These are phyloP conservation scores for Poeciliopsis prolifica DNA, from an alignment of 2,113 vertebrate genomes.

Conservation along the genomic window DNA sequence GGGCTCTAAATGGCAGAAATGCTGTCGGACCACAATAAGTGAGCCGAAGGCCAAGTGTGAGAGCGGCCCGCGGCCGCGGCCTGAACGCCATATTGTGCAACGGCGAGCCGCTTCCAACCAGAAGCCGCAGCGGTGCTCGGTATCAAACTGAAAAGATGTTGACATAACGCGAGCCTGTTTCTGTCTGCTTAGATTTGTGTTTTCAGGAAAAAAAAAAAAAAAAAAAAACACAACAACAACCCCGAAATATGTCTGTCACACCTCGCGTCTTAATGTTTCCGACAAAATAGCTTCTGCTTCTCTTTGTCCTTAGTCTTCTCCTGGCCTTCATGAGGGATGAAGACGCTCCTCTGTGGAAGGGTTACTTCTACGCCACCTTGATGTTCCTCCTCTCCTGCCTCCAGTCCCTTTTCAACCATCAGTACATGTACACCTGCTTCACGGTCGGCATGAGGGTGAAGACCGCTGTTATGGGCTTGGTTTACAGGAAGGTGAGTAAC, in stretches of 20 bases:
- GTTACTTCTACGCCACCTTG: slow-evolving; percentile 84
- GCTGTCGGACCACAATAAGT: slow-evolving; percentile 72
- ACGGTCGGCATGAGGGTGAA: slow-evolving; percentile 89
- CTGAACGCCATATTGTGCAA: slow-evolving; percentile 65
- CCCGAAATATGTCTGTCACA: no score
- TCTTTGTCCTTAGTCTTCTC: slow-evolving; percentile 81
- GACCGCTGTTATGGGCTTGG: slow-evolving; percentile 87
- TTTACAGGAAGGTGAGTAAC: slow-evolving; percentile 90
- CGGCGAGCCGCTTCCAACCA: slow-evolving; percentile 44
- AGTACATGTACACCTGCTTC: slow-evolving; percentile 88
- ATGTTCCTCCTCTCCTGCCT: slow-evolving; percentile 88
- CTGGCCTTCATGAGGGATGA: slow-evolving; percentile 84
- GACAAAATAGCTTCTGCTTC: not conserved
- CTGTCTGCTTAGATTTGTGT: slow-evolving; percentile 14
- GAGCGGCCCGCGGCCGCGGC: slow-evolving; percentile 59
- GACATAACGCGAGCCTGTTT: slow-evolving; percentile 23
- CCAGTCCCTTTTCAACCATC: slow-evolving; percentile 91
- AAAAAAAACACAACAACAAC: not conserved
- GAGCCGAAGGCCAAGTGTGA: slow-evolving; percentile 73
- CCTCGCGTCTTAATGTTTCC: not conserved
- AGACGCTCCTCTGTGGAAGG: slow-evolving; percentile 85
- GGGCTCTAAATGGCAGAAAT: slow-evolving; percentile 72
- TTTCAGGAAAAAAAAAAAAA: slow-evolving; percentile 21
- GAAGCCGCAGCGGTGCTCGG: slow-evolving; percentile 50
- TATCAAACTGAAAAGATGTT: slow-evolving; percentile 24